A percentile compares a stretch with the other conserved stretches of the same genome.
Evolutionary conservation across 1,140 invertebrate species (phyloP).

Genomic region (Eriocheir sinensis): DNA sequence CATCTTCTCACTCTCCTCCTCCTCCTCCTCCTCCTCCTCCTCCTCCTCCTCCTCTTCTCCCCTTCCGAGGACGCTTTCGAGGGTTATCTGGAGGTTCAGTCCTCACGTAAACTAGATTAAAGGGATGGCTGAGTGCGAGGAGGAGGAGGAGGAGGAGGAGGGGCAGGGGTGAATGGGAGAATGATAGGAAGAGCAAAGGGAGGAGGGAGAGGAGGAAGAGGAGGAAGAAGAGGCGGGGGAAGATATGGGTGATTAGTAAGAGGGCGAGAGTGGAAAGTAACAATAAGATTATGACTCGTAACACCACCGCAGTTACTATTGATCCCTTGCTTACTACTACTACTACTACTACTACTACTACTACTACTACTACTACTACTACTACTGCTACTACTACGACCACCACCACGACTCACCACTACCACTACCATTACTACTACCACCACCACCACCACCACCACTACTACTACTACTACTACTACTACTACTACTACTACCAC

Average conservation of each 20-base stretch:
- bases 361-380: background rate
- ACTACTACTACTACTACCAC: background rate
- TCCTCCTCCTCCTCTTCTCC: background rate
- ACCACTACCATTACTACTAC: background rate
- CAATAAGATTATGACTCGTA: background rate
- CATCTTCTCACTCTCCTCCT: background rate
- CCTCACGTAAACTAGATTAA: conserved; percentile 48
- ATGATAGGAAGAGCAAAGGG: background rate
- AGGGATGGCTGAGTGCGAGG: background rate
- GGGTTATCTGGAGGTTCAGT: background rate
- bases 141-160: too few species aligned
- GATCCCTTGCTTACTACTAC: too few species aligned
- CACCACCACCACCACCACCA: background rate
- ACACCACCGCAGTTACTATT: too few species aligned
- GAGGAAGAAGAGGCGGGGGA: background rate
- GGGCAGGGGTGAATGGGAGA: background rate
- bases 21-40: background rate
- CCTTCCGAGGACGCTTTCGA: background rate
- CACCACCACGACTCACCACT: background rate
- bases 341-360: background rate
- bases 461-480: background rate
- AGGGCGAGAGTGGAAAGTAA: too few species aligned
- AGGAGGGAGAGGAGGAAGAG: too few species aligned
- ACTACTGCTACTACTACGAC: background rate
- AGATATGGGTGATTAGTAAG: background rate